Percentiles rank a stretch among this genome's conserved stretches.
Conservation (phyloP, 2,797 vertebrate genomes). For the Falco concolor region DNA sequence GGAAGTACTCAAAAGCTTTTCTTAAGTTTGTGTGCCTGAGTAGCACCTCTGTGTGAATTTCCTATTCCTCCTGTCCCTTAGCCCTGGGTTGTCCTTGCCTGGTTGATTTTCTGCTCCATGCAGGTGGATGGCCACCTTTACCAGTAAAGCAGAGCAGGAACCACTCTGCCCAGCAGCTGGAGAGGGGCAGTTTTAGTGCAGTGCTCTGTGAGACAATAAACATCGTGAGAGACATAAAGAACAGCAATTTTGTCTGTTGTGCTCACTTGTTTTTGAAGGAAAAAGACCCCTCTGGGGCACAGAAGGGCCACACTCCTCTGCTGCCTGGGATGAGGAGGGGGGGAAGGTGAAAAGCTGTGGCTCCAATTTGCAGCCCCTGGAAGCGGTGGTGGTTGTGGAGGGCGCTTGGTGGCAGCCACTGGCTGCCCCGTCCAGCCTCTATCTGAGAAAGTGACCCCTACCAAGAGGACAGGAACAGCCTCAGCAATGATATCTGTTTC, state of each 20-base stretch:
- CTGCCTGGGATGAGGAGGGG: background rate
- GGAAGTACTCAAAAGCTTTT: background rate
- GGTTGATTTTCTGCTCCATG: background rate
- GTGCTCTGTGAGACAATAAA: background rate
- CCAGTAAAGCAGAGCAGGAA: background rate
- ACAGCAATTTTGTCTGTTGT: background rate
- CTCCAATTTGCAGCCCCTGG: background rate
- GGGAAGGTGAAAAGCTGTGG: background rate
- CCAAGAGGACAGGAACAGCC: background rate
- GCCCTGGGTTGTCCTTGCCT: background rate
- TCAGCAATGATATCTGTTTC: background rate
- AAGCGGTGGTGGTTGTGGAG: no score
- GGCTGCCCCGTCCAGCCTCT: background rate
- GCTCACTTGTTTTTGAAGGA: background rate
- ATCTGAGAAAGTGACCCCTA: background rate
- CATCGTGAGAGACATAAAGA: background rate
- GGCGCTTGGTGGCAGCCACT: background rate
- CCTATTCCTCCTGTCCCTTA: rapidly evolving
- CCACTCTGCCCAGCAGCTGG: background rate
- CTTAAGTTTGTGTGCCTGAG: rapidly evolving
- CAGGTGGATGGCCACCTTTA: background rate
- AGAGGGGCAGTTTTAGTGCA: background rate
- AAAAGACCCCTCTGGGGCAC: background rate
- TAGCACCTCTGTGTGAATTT: background rate
- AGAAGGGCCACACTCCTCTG: background rate